Conservation (phyloP, 2,888 invertebrate species). For the Drosophila atroscutellata region DNA sequence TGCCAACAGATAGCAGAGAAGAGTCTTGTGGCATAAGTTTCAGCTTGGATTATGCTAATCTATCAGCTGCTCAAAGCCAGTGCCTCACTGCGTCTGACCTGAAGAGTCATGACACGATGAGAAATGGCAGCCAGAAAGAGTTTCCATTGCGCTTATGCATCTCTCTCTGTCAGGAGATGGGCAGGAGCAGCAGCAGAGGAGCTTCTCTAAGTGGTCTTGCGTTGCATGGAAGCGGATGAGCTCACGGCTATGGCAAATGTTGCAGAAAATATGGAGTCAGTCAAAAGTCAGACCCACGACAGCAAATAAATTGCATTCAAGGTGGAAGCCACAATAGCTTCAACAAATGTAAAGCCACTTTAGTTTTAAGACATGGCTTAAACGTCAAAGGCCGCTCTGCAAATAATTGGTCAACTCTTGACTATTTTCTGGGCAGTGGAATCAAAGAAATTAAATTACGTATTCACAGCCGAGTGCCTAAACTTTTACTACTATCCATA, state of each 20-base stretch:
- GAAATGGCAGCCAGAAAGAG: conserved; percentile 42
- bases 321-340: conserved; percentile 34
- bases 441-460: conserved; percentile 40
- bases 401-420: conserved; percentile 49
- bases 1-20: conserved; percentile 10
- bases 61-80: conserved; percentile 28
- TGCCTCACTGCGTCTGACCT: conserved; percentile 13
- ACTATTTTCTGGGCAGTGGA: neutral
- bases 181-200: neutral
- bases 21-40: conserved; percentile 8
- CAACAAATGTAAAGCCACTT: conserved; percentile 9
- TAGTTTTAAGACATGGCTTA: conserved; percentile 13
- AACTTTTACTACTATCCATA: neutral
- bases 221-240: conserved; percentile 47
- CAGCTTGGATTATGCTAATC: conserved; percentile 46
- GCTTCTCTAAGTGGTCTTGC: conserved; percentile 20
- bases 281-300: conserved; percentile 82
- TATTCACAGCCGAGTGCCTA: conserved; percentile 4
- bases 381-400: conserved; percentile 39
- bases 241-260: conserved; percentile 77
- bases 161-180: conserved; percentile 26
- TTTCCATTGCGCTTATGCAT: conserved; percentile 34
- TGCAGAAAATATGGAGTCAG: conserved; percentile 83
- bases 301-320: conserved; percentile 83
- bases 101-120: conserved; percentile 49